Base-by-base conservation (phyloP, 2,888 invertebrate species). In the Leptinotarsa peninsularis region DNA sequence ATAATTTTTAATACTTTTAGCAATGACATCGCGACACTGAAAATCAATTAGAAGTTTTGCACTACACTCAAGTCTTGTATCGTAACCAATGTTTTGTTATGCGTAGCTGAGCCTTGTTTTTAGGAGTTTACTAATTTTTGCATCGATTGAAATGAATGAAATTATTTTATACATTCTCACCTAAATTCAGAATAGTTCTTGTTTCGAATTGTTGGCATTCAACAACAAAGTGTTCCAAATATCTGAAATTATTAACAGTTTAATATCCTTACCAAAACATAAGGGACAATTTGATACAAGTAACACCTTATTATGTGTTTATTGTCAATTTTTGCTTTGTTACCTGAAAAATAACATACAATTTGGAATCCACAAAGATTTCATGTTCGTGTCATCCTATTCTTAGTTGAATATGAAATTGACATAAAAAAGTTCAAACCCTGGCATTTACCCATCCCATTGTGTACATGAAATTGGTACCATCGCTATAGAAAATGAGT, bases 391-490 rank as follows among this genome's bases (percentile, higher is more conserved):
- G 69, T 56, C 69, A 69, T 18, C 56, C 21, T 17, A 52, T 68
- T 52, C 52, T 54, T 52, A 27, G 23, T 56, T 27, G n/a, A 56
- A 33, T 56, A 54, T 69, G 27, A 18, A 18, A 69, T 54, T 68
- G 50, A 58, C 60, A 60, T 50, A 60, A 60, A 67, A 58, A 68
- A 27, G 73, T 43, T 71, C 18, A 52, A 43, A 73, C 72, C 67
- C 72, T 58, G 67, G 73, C 68, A 73, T 76, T 68, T 73, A 67
- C 67, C 56, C 50, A 54, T 23, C 71, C 72, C 49, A 72, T 77
- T 72, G 72, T 74, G 66, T 71, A 52, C 63, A 18, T n/a, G 27
- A 66, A 75, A 75, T 74, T 70, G 70, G 49, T 66, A 73, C 63
- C 71, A 71, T 66, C 52, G 63, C 50, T 66, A 21, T 60, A 69